These are phyloP conservation scores for Zosterops japonicus DNA, from an alignment of 2,113 vertebrate species.

Conservation along the genomic window DNA sequence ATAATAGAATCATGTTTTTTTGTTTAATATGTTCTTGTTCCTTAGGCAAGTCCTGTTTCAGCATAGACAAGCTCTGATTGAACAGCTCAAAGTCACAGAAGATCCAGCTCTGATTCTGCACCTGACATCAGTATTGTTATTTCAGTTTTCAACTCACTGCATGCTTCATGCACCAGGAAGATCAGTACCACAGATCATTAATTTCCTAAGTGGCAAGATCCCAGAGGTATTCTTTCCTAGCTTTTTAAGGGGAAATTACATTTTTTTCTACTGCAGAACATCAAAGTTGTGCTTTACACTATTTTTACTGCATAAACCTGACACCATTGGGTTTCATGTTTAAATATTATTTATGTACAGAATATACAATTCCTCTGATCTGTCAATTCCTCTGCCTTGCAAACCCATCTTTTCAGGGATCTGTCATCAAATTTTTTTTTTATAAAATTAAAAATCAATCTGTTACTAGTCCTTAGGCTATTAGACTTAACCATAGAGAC, in stretches of 20 bases:
- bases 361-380: neutral
- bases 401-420: neutral
- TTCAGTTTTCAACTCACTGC: slow-evolving; percentile 87
- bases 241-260: neutral
- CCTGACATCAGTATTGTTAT: slow-evolving; percentile 88
- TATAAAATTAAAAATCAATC: neutral
- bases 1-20: neutral
- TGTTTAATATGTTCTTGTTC: neutral
- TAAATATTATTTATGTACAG: neutral
- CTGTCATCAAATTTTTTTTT: neutral
- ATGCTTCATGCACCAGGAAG: slow-evolving; percentile 95
- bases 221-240: slow-evolving; percentile 76
- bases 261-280: neutral
- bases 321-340: neutral
- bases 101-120: slow-evolving; percentile 93
- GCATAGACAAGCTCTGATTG: slow-evolving; percentile 88
- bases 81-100: slow-evolving; percentile 89
- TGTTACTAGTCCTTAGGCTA: neutral
- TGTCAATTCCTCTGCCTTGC: neutral
- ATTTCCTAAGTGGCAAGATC: slow-evolving; percentile 82
- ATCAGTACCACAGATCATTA: slow-evolving; percentile 92
- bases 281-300: neutral
- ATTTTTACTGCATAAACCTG: neutral
- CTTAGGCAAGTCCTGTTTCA: slow-evolving; percentile 88
- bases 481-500: neutral